Evolutionary conservation across 2,113 vertebrate species (phyloP), one percentile per base, ranked within the genome.

Genomic region (Saguinus midas): DNA sequence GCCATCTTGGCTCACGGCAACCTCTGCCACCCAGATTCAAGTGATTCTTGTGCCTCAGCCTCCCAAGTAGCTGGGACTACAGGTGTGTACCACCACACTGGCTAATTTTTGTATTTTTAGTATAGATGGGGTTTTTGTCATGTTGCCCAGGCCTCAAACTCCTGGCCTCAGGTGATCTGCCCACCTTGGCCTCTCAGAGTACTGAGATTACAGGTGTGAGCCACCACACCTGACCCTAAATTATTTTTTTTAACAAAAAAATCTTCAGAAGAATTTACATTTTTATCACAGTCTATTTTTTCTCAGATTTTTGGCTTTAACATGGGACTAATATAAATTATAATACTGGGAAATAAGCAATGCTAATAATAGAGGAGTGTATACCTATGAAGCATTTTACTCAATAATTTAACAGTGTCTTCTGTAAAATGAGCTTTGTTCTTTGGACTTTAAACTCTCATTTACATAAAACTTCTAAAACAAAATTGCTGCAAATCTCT

Each of bases 381-480:
- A 2, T 61, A 72, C 68, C 87, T 61, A 21, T 43, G 12, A 78
- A 45, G 32, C 7, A 35, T 29, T 58, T 57, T 48, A 80, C 57
- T 50, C 40, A 70, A 25, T 61, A n/a, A 70, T 29, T 81, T 73
- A 85, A 64, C 17, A 18, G 29, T 29, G 43, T 73, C 75, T 64
- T 81, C 25, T 76, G n/a, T 76, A 70, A 88, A 83, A 40, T 45
- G 79, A 96, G 25, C 16, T 80, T 64, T 52, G 23, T 88, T n/a
- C 52, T 84, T 91, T 73, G 52, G 57, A 84, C 72, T 79, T 82
- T 37, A 73, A 90, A 75, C 9, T 58, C 66, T n/a, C 6, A 8
- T 57, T 75, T 91, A 58, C 68, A 78, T n/a, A 80, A 93, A 89
- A 92, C 52, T 83, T 91, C 61, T 84, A 52, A 87, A 73, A 52